phyloP scores from a whole-genome alignment of 2,888 invertebrate genomes.

The Apamea epomidion region DNA sequence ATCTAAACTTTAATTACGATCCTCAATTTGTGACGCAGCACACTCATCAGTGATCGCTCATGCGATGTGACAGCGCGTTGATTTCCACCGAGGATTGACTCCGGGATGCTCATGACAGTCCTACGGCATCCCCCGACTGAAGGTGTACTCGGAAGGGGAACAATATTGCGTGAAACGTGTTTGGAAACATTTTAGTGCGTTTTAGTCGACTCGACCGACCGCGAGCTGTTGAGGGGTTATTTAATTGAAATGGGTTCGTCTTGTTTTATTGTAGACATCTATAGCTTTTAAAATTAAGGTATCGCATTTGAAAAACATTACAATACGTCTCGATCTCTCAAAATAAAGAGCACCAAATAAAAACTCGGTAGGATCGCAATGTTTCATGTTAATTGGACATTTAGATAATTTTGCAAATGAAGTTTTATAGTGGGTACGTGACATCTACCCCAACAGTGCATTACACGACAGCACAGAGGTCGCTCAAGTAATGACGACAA shows the following conservation, averaged over 20 bases:
- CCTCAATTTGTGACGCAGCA: constrained; percentile 56
- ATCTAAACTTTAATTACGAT: constrained; percentile 68
- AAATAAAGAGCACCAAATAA: no score
- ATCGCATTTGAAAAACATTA: background rate
- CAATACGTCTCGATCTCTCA: background rate
- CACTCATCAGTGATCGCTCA: constrained; percentile 64
- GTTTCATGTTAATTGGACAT: constrained; percentile 13
- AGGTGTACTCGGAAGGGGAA: constrained; percentile 56
- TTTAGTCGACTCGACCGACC: constrained; percentile 35
- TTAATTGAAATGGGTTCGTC: constrained; percentile 44
- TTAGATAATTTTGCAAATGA: constrained; percentile 37
- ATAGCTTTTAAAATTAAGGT: background rate
- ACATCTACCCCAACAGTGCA: constrained; percentile 59
- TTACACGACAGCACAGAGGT: constrained; percentile 55
- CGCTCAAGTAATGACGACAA: constrained; percentile 74
- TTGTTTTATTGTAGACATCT: background rate
- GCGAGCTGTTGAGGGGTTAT: constrained; percentile 31
- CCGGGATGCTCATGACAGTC: constrained; percentile 56
- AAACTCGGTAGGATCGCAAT: background rate
- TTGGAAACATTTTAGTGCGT: constrained; percentile 45
- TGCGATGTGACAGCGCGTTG: constrained; percentile 66
- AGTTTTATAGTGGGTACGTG: constrained; percentile 39
- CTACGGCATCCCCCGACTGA: constrained; percentile 46
- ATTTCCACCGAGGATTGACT: constrained; percentile 68
- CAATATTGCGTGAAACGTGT: constrained; percentile 56